These are phyloP conservation scores for Psephotus haematonotus DNA, from an alignment of 2,113 vertebrate species.

Conservation along the genomic window DNA sequence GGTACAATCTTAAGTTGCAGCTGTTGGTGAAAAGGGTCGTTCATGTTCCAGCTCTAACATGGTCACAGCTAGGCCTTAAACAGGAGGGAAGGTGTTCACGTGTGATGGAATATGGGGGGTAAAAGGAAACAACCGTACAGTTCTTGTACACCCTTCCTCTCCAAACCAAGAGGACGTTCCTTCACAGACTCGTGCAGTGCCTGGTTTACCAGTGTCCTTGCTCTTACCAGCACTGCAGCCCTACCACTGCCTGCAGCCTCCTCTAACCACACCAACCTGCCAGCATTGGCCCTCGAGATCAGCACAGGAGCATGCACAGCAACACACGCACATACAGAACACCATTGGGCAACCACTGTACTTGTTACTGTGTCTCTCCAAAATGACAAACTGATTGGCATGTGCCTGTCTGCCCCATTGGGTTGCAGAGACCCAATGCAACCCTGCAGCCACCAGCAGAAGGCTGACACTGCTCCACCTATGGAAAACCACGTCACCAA, in stretches of 20 bases:
- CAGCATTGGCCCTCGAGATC: background rate
- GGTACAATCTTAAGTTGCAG: background rate
- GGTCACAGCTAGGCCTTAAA: background rate
- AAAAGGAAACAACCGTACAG: background rate
- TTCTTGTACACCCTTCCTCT: background rate
- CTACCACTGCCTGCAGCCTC: background rate
- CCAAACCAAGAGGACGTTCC: background rate
- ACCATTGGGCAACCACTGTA: background rate
- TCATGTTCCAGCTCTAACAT: background rate
- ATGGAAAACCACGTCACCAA: background rate
- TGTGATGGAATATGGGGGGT: background rate
- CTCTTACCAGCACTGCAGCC: background rate
- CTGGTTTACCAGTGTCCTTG: background rate
- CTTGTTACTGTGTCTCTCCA: background rate
- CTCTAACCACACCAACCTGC: fast-evolving
- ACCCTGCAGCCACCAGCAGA: background rate
- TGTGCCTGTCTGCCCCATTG: background rate
- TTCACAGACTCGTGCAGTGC: background rate
- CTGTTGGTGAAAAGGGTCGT: background rate
- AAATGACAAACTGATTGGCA: background rate
- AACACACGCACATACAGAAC: background rate
- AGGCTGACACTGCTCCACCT: background rate
- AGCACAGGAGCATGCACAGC: background rate
- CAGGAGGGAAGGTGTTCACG: background rate
- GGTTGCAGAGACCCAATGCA: background rate